Evolutionary conservation across 2,797 vertebrate species (phyloP), one percentile per base, ranked within the genome.

Genomic region (Etheostoma perlongum): DNA sequence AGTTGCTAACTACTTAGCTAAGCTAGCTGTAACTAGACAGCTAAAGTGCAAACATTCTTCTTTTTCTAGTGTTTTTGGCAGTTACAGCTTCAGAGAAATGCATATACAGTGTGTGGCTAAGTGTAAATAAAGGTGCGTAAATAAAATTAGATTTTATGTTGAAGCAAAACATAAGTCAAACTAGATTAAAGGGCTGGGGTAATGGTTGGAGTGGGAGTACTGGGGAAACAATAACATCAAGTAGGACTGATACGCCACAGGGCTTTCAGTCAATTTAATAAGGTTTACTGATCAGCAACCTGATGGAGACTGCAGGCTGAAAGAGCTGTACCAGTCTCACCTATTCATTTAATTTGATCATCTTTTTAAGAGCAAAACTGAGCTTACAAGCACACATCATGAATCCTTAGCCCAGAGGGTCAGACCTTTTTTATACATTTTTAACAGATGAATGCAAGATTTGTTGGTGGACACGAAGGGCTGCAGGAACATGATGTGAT

Each of bases 311-410:
- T 33, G 61, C 49, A 33, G 61, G 47, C 53, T 68, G 21, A 62
- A 67, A 36, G 42, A 9, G 33, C 36, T 52, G 68, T 23, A 19
- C 25, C 44, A 7, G 49, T 57, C 71, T 67, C 36, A 53, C 57
- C 69, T 27, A 15, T 48, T 68, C 19, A 59, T 79, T 49, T 54
- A 54, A 54, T 83, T 47, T 82, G 46, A 70, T 55, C 18, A 64
- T 63, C 18, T 53, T 58, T 44, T 23, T 47, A 2, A 64, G 47
- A 23, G n/a, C 30, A 67, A 67, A 67, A 36, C 67, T 27, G 21
- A 49, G 23, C 46, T 67, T 51, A 4, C 11, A 71, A 71, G 46
- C 51, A 64, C 27, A 67, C n/a, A 57, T 55, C 18, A 67, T 53
- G 42, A 68, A 59, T 69, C 48, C 27, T 48, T 42, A 40, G 36